Percentiles rank a stretch among this genome's conserved stretches.
Conservation (phyloP, 1,140 invertebrate genomes). For the Heliothis subflexa region DNA sequence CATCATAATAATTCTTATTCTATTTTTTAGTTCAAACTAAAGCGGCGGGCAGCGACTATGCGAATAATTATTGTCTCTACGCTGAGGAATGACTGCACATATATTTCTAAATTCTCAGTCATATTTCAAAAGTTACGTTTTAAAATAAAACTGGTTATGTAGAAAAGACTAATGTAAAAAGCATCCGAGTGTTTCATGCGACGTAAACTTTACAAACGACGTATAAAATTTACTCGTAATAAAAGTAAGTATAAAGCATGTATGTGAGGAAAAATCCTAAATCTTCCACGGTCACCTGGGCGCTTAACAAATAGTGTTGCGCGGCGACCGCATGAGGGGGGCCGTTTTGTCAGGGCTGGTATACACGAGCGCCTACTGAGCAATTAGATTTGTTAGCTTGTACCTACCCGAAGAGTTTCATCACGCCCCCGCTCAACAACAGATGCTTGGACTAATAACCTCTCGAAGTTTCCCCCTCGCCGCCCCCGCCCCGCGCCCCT, state of each 20-base stretch:
- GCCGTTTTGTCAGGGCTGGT: conserved; percentile 77
- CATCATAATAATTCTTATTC: conserved; percentile 44
- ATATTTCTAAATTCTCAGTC: conserved; percentile 23
- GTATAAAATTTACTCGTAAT: conserved; percentile 38
- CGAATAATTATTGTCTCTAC: conserved; percentile 39
- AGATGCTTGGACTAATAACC: conserved; percentile 88
- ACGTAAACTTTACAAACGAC: conserved; percentile 33
- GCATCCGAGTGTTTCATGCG: conserved; percentile 32
- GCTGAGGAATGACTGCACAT: conserved; percentile 37
- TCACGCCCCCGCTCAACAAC: conserved; percentile 86
- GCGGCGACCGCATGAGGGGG: conserved; percentile 76
- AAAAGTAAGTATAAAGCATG: conserved; percentile 45
- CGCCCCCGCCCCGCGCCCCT: conserved; percentile 62
- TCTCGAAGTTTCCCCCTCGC: conserved; percentile 85
- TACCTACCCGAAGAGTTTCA: conserved; percentile 80
- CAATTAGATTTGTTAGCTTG: conserved; percentile 86
- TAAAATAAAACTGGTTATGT: conserved; percentile 36
- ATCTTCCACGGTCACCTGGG: conserved; percentile 71
- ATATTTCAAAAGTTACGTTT: conserved; percentile 42
- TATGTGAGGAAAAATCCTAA: conserved; percentile 45
- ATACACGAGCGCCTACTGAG: conserved; percentile 84
- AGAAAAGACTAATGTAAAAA: conserved; percentile 23
- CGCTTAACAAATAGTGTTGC: conserved; percentile 78
- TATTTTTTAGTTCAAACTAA: conserved; percentile 27
- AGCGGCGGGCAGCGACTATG: conserved; percentile 24